phyloP scores from a whole-genome alignment of 1,140 invertebrate species.

The Brachionus plicatilis region DNA sequence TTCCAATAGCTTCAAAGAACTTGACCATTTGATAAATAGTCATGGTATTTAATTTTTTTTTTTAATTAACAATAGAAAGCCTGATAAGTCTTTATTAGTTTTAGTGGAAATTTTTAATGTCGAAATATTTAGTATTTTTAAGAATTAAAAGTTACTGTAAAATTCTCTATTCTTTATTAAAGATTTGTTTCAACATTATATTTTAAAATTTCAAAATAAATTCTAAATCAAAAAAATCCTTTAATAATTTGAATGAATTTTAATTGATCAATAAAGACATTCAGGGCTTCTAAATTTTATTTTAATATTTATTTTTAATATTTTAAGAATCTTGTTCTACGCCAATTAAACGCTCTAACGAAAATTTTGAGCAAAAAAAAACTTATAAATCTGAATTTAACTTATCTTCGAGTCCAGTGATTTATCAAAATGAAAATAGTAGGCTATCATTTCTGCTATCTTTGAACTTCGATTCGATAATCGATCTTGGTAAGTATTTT shows the following conservation, averaged over 20 bases:
- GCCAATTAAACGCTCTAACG: neutral
- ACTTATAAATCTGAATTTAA: neutral
- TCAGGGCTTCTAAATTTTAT: neutral
- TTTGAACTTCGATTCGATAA: neutral
- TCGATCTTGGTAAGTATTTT: neutral
- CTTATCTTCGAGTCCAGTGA: neutral
- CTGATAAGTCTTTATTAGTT: neutral
- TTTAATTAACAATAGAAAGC: neutral
- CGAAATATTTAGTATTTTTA: neutral
- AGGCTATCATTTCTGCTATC: neutral
- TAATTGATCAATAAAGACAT: neutral
- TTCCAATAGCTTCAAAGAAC: neutral
- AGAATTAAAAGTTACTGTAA: neutral
- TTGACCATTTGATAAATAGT: neutral
- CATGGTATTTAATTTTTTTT: neutral
- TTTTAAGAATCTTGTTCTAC: neutral
- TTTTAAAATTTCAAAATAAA: neutral
- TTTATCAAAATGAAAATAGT: neutral
- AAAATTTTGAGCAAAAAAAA: neutral
- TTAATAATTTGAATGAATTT: neutral
- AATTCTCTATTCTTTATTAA: neutral
- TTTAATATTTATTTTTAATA: neutral
- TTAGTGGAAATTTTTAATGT: neutral
- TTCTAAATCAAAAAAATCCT: neutral
- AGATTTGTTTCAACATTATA: neutral